Evolutionary conservation across 2,888 invertebrate species (phyloP), one percentile per base, ranked within the genome.

Genomic region (Nycteola revayana): DNA sequence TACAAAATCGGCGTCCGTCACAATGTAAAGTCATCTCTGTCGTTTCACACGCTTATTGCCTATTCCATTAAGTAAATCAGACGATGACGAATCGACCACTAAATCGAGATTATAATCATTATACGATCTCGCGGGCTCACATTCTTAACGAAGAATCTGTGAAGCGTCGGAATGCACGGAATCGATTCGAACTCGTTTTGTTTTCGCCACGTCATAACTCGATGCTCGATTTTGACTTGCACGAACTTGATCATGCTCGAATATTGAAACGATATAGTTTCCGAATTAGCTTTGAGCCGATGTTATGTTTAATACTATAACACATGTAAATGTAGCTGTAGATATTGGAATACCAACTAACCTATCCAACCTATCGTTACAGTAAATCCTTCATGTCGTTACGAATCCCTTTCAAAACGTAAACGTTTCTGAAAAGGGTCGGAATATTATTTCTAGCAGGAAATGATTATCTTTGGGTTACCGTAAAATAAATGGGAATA

Each of bases 191-290:
- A 86, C 87, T 76, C 52, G 87, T 87, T 86, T 85, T 79, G 78
- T 82, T 86, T 86, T 84, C 80, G 86, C 87, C 78, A 86, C 84
- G 86, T 88, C 87, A 87, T 82, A 84, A 79, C 79, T 75, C 71
- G 79, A 67, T 69, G 61, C 66, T 66, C 72, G 66, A 66, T 63
- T 59, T 70, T 66, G 62, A 66, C 57, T 54, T 57, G 58, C 62
- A 60, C 60, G 52, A 57, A 50, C 57, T 39, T 49, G 58, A 55
- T 56, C 59, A 55, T 45, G 47, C 53, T 63, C 46, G 52, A 46
- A 43, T 44, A 54, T 51, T 49, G 26, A 54, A 58, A 49, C 49
- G 44, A 46, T 51, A 54, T 40, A 47, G 37, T 49, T 55, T 47
- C 39, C 44, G 33, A 49, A 54, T 52, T 62, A 29, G 32, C 34